These are phyloP conservation scores for Herpetotheres cachinnans DNA, from an alignment of 2,113 vertebrate genomes.

Conservation along the genomic window DNA sequence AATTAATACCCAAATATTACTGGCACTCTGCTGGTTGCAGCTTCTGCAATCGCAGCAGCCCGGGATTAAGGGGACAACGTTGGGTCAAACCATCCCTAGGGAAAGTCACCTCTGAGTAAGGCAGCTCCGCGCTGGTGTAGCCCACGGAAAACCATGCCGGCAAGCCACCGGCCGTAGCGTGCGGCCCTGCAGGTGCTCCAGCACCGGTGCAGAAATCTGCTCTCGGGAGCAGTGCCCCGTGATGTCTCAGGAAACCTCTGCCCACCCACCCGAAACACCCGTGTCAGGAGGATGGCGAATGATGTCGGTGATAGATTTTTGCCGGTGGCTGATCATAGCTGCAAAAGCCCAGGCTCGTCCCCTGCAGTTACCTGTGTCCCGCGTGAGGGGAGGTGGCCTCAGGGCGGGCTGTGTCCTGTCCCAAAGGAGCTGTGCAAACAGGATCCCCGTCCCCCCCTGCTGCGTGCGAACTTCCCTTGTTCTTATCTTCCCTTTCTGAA, in stretches of 20 bases:
- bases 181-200: background rate
- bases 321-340: fast-evolving
- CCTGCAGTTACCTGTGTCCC: no score
- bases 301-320: background rate
- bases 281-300: fast-evolving
- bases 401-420: fast-evolving
- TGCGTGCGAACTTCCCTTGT: background rate
- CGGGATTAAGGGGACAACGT: fast-evolving
- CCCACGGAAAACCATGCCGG: fast-evolving
- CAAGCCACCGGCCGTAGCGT: fast-evolving
- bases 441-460: background rate
- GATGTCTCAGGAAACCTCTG: background rate
- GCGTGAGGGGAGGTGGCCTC: background rate
- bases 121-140: background rate
- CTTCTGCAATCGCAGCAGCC: background rate
- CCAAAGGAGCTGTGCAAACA: background rate
- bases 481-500: background rate
- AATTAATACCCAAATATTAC: fast-evolving
- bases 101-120: background rate
- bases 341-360: background rate
- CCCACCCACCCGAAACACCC: background rate
- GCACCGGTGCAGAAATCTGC: background rate
- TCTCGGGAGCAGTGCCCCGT: background rate
- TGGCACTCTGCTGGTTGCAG: background rate
- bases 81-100: fast-evolving